Base-by-base conservation (phyloP, 2,113 vertebrate species). In the Brienomyrus longianalis region DNA sequence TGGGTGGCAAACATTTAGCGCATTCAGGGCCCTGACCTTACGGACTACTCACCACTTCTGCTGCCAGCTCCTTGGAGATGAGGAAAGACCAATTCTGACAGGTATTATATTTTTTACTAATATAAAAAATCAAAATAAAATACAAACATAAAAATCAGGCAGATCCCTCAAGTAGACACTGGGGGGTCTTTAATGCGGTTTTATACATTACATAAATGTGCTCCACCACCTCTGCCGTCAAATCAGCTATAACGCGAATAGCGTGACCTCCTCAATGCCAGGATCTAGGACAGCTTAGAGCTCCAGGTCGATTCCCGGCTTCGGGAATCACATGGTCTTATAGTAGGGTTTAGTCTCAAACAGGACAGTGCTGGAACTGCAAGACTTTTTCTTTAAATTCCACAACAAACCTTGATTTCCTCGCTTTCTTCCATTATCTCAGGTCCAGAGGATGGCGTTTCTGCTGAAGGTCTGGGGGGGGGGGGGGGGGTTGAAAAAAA, bases 241-340 rank as follows among this genome's bases (percentile, higher is more conserved):
- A 59, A 90, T 80, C 91, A 15, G 11, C 89, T 88, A 86, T 77
- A 62, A 89, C 90, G 90, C 89, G 77, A 90, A 86, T 77, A 62
- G 87, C 90, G 90, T 90, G 77, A 89, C 89, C 86, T 88, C 87
- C 19, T 80, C 10, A 10, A 27, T 43, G 91, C 91, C 90, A 87
- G 89, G 92, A 96, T 94, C 92, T 93, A 93, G 95, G 94, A 90
- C 95, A 94, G 43, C 35, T 92, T 91, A 87, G 92, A 90, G 95
- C 95, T 94, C 0, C 91, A 91, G 94, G 94, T 92, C 13, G 77
- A 80, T 86, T 87, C 1, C 84, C 17, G 83, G 35, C 86, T n/a
- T 50, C 56, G 5, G 21, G 47, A 89, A 47, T 87, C 66, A 83
- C 59, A 74, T 45, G 0, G 77, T 54, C 88, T 86, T 21, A 23